Percentiles rank a stretch among this genome's conserved stretches.
Conservation (phyloP, 2,797 vertebrate species). For the Aphelocoma californica region DNA sequence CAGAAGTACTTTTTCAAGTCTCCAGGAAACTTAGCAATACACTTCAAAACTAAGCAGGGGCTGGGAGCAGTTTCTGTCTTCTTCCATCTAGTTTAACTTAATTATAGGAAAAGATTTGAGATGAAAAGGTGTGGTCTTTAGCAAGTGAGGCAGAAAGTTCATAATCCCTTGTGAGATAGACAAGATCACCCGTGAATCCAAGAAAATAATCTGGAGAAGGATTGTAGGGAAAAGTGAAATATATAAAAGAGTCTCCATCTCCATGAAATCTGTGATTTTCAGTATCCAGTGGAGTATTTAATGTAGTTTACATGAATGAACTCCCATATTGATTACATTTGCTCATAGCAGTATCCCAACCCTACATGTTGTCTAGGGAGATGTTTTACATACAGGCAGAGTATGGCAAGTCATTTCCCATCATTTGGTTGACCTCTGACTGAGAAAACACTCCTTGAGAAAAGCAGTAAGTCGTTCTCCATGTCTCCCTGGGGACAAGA, state of each 20-base stretch:
- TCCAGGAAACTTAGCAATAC: background rate
- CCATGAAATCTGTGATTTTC: background rate
- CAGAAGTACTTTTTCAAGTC: background rate
- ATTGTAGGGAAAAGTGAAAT: background rate
- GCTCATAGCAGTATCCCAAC: background rate
- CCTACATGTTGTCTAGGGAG: background rate
- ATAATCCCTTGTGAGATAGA: background rate
- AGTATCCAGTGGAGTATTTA: background rate
- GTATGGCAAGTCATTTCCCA: background rate
- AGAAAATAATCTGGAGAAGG: background rate
- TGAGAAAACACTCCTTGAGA: background rate
- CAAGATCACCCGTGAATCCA: background rate
- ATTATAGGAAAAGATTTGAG: background rate
- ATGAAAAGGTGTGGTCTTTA: background rate
- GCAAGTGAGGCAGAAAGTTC: background rate
- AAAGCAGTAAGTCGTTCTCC: background rate
- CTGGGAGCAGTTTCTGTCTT: background rate
- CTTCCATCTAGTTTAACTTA: background rate
- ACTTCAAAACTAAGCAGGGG: background rate
- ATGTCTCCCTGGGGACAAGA: background rate
- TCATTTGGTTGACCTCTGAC: background rate
- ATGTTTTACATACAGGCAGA: background rate
- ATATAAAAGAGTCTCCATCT: background rate
- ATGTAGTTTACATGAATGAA: background rate
- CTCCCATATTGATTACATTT: background rate